Base-by-base conservation (phyloP, 2,113 vertebrate genomes). In the Panurus biarmicus region DNA sequence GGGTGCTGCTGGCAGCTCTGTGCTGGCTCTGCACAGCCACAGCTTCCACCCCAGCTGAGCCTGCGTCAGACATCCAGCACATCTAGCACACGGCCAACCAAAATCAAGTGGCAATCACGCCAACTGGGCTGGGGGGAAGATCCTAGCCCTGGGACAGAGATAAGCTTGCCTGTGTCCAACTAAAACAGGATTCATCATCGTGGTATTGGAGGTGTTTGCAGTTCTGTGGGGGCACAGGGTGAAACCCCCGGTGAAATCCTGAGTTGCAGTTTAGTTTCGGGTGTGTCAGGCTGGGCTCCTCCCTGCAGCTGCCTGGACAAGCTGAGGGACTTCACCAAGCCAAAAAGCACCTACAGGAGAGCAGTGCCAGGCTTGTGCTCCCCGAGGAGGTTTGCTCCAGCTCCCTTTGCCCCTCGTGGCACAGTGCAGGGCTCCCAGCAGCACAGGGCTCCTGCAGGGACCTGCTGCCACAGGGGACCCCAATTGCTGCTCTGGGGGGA, bases 361-460 rank as follows among this genome's bases (percentile, higher is more conserved):
- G 47, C 58, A 42, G 36, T 16, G 23, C 57, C 45, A 25, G 13
- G 33, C 20, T 8, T 6, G 38, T 60, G 77, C 31, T 54, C 11
- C 45, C 31, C n/a, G 9, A 24, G 42, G 17, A 5, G 10, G 28
- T 3, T n/a, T 5, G 4, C 11, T 56, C 22, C 33, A 12, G 48
- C 38, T 28, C 6, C 44, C 47, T 5, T 9, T 17, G 3, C 6
- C 28, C 42, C 0, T 40, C 3, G 0, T 1, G 40, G 40, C 40
- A 17, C 4, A 2, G 13, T 2, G 44, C 29, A 12, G 23, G 29
- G 9, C 1, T 23, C 44, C 33, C 10, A 14, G 7, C 18, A 28
- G 61, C 40, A 6, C 31, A 7, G 38, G 58, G 36, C 51, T 53
- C 50, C 9, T 8, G 25, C 13, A 24, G 26, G 48, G 48, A 21